phyloP scores from a whole-genome alignment of 37 sponge, comb jelly and placozoan species.

The Petrosia ficiformis region DNA sequence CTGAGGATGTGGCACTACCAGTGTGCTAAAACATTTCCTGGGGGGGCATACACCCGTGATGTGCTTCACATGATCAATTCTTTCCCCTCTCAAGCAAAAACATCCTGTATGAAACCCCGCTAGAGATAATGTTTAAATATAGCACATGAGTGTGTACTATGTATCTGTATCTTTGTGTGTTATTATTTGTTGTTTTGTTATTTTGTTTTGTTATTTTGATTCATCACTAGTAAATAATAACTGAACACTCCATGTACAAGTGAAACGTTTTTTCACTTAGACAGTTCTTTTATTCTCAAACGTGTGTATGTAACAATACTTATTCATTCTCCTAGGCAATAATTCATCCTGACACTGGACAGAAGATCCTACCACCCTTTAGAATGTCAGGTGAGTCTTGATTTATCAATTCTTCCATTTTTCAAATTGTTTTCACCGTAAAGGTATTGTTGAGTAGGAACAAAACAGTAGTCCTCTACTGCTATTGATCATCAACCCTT shows the following conservation, averaged over 20 bases:
- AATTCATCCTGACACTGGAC: constrained; percentile 84
- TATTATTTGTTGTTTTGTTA: background rate
- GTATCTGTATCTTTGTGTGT: background rate
- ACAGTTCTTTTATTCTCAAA: no score
- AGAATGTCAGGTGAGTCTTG: constrained; percentile 74
- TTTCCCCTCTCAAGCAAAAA: no score
- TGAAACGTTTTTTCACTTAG: no score
- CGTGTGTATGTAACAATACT: no score
- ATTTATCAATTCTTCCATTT: background rate
- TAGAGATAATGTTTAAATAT: no score
- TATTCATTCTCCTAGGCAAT: constrained; percentile 60
- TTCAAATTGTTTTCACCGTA: background rate
- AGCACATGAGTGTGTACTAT: no score
- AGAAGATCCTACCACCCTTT: constrained; percentile 79
- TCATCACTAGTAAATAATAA: background rate
- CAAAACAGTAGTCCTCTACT: background rate
- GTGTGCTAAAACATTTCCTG: no score
- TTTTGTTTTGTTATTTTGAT: background rate
- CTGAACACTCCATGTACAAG: background rate
- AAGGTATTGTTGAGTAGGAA: no score
- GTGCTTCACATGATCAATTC: no score
- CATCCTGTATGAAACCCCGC: no score
- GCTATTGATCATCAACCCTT: background rate
- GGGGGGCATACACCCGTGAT: no score
- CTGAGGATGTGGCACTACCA: no score